Conservation (phyloP, 2,797 vertebrate species). For the Macropus fuliginosus region DNA sequence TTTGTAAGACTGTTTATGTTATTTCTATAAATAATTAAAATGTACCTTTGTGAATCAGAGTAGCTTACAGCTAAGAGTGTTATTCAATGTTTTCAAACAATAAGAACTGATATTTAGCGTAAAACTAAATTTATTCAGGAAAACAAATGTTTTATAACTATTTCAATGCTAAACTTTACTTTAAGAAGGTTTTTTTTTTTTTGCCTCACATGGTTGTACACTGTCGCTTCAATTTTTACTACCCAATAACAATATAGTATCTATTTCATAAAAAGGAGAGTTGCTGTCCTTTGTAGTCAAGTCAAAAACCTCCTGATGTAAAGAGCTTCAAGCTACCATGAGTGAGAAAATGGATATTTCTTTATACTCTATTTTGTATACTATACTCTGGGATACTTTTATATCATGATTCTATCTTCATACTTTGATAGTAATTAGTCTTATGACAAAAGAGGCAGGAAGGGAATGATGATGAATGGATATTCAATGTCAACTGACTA, state of each 20-base stretch:
- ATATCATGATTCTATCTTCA: neutral
- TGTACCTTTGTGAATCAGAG: neutral
- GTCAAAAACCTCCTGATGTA: neutral
- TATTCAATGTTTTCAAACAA: neutral
- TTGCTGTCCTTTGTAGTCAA: neutral
- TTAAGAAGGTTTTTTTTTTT: neutral
- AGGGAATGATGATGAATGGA: accelerated
- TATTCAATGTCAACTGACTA: conserved; percentile 4
- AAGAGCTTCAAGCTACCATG: neutral
- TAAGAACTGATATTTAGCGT: neutral
- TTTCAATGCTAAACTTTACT: neutral
- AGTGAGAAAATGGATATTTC: neutral
- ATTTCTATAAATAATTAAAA: neutral
- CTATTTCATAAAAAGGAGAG: neutral
- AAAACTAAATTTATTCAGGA: neutral
- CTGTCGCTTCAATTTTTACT: neutral
- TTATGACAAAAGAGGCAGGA: neutral
- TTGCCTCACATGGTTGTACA: neutral
- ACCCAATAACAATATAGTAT: neutral
- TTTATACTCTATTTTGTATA: neutral
- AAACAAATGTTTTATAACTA: neutral
- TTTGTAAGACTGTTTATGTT: neutral
- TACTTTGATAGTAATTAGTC: neutral
- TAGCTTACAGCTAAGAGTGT: neutral
- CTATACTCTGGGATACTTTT: neutral